Percentiles rank a stretch among this genome's conserved stretches.
Conservation (phyloP, 2,113 vertebrate genomes). For the Callopanchax toddi region DNA sequence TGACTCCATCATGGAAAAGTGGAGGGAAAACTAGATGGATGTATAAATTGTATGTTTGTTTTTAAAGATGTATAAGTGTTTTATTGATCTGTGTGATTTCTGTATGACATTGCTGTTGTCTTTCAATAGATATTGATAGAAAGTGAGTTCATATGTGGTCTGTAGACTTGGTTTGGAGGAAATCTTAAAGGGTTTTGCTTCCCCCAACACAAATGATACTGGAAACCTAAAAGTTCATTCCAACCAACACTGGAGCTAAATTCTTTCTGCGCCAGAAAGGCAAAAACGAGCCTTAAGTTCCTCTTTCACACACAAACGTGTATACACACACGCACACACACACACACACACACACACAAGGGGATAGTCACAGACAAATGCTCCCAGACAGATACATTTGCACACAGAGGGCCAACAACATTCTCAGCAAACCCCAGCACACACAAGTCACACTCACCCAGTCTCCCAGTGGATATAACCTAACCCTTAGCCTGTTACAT, state of each 20-base stretch:
- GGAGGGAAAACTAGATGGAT: no score
- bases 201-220: constrained; percentile 57
- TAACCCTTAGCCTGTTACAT: constrained; percentile 48
- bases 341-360: constrained; percentile 16
- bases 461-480: constrained; percentile 48
- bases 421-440: constrained; percentile 49
- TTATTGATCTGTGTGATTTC: no score
- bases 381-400: constrained; percentile 60
- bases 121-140: constrained; percentile 17
- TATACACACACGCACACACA: constrained; percentile 5
- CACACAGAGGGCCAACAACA: constrained; percentile 51
- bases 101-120: background rate
- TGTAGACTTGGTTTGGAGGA: constrained; percentile 19
- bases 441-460: constrained; percentile 45
- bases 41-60: no score
- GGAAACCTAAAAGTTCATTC: constrained; percentile 43
- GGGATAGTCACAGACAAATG: constrained; percentile 50
- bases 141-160: constrained; percentile 8
- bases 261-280: constrained; percentile 28
- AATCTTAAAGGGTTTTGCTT: constrained; percentile 29
- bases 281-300: constrained; percentile 46
- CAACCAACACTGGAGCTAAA: constrained; percentile 29
- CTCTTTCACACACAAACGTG: constrained; percentile 16
- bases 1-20: no score
- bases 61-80: no score